Base-by-base conservation (phyloP, 2,113 vertebrate species). In the Stegastes partitus region DNA sequence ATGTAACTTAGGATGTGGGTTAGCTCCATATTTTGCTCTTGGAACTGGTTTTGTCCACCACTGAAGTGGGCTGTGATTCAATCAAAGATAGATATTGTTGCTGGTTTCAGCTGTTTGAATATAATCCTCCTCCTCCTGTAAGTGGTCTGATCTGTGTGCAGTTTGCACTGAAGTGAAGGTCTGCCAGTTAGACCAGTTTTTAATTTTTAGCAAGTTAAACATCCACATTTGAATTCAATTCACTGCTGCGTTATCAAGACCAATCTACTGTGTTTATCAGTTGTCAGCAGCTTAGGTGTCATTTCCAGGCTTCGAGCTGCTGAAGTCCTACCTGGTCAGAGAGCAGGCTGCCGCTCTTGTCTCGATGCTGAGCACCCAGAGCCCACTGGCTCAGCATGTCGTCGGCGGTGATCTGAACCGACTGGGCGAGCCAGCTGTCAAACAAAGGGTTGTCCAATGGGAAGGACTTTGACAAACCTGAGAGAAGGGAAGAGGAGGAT, bases 381-480 rank as follows among this genome's bases (percentile, higher is more conserved):
- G 97, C 94, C 98, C 98, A 99, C 87, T 97, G 96, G 19, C 96
- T 96, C 94, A 97, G 96, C 96, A 98, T 96, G 93, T 98, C 97
- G 56, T 99, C 97, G 0, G 98, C 95, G 0, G 97, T 97, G 93
- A 98, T 99, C 93, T 99, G 97, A 61, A 99, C 96, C 0, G 98
- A 97, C 89, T 98, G 96, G 0, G 98, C 97, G 81, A 98, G 91
- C 98, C 97, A 99, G 94, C 96, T 98, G 92, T 98, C 97, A 83
- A 99, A 98, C 94, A 98, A 94, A 19, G 97, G 96, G 90, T 95
- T 97, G 0, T 97, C 97, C 74, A 99, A 94, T 25, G 98, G 97
- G 91, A 98, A 97, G 45, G 97, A 96, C 74, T 96, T 96, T 37
- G 96, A 94, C 70, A 99, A 93, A 90, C 96, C 97, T 99, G 64